phyloP scores from a whole-genome alignment of 53 echinoderm and acorn worm species.

The Glandiceps talaboti region DNA sequence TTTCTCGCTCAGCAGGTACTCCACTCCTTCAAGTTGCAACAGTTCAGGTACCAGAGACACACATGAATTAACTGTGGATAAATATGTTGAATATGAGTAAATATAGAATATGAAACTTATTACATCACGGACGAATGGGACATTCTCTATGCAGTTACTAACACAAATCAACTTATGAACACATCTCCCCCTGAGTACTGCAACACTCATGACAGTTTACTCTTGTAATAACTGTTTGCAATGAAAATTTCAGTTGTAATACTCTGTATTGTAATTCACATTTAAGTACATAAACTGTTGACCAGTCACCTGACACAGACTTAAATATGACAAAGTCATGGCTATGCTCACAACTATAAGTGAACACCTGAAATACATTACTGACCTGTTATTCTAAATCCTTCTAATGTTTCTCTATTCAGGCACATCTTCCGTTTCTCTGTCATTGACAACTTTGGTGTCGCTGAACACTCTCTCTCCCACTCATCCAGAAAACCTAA shows the following conservation, averaged over 20 bases:
- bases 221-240: no score
- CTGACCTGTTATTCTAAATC: constrained; percentile 21
- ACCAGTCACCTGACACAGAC: neutral
- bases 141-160: no score
- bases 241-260: neutral
- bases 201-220: no score
- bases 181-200: no score
- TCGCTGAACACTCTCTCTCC: neutral
- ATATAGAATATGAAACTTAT: neutral
- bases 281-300: neutral
- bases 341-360: neutral
- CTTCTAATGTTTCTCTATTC: constrained; percentile 20
- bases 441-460: neutral
- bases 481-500: constrained; percentile 18
- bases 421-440: constrained; percentile 15
- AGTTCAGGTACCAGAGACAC: constrained; percentile 4
- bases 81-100: neutral
- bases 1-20: constrained; percentile 27
- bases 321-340: neutral
- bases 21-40: constrained; percentile 6
- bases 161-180: no score
- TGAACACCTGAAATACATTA: no score
- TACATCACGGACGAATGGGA: no score
- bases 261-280: neutral
- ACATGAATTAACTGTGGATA: constrained; percentile 15